Evolutionary conservation across 2,113 vertebrate species (phyloP).

Genomic region (Apeltes quadracus): DNA sequence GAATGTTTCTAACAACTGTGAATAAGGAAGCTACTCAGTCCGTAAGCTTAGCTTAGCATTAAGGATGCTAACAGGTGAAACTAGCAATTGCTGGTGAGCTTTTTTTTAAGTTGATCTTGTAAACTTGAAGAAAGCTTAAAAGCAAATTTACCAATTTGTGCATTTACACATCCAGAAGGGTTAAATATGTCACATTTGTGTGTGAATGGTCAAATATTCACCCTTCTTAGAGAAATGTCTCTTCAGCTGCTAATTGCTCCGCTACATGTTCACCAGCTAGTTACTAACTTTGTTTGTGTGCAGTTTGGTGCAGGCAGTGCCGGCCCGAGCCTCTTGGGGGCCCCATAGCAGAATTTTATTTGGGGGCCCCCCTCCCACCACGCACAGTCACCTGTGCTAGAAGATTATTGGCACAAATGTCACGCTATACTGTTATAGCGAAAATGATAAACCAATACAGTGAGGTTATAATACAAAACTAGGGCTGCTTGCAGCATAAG

Average conservation of each 20-base stretch:
- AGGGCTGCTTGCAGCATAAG: no score
- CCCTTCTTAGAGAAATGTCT: not conserved
- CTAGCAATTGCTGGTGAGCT: not conserved
- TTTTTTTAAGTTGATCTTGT: not conserved
- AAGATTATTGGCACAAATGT: no score
- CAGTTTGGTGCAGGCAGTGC: not conserved
- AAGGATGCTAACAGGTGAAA: not conserved
- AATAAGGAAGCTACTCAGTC: not conserved
- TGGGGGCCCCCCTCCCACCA: no score
- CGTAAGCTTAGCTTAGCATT: constrained; percentile 7
- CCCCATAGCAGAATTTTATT: no score
- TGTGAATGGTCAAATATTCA: not conserved
- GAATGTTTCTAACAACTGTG: not conserved
- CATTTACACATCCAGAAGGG: not conserved
- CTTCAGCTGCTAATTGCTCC: constrained; percentile 3
- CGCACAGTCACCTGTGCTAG: no score
- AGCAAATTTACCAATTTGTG: not conserved
- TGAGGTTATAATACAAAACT: no score
- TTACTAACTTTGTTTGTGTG: not conserved
- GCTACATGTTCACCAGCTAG: not conserved
- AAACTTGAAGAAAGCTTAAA: not conserved
- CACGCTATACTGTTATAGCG: no score
- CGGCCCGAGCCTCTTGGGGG: no score
- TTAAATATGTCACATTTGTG: not conserved
- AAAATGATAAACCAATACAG: no score